phyloP scores from a whole-genome alignment of 1,140 invertebrate species.

The Pseudachorutes palmiensis region DNA sequence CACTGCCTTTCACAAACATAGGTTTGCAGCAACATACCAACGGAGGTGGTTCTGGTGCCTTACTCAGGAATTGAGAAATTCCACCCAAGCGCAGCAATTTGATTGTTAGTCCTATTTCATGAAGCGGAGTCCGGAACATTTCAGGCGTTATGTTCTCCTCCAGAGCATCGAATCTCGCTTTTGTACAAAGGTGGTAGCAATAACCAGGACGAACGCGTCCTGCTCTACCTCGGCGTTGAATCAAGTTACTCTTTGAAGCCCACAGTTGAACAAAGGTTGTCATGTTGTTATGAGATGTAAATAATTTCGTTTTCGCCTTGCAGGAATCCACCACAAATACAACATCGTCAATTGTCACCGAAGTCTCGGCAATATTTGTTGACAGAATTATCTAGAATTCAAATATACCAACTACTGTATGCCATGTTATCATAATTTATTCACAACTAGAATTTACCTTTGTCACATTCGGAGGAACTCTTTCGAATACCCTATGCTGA shows the following conservation, averaged over 20 bases:
- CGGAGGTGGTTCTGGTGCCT: conserved; percentile 87
- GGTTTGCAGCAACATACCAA: conserved; percentile 50
- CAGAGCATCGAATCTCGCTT: conserved; percentile 58
- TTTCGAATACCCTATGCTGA: conserved; percentile 76
- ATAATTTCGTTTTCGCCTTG: conserved; percentile 91
- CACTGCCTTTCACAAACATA: conserved; percentile 40
- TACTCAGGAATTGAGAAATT: conserved; percentile 85
- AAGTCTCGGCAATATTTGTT: conserved; percentile 88
- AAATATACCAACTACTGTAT: not conserved
- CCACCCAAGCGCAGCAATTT: conserved; percentile 79
- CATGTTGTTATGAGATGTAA: conserved; percentile 92
- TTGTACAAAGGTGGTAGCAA: conserved; percentile 76
- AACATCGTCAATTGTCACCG: conserved; percentile 93
- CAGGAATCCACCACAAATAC: conserved; percentile 93
- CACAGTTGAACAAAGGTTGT: conserved; percentile 89
- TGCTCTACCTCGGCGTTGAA: conserved; percentile 82
- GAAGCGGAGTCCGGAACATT: conserved; percentile 90
- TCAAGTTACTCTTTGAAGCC: conserved; percentile 76
- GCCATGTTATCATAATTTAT: too few species aligned
- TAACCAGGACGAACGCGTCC: conserved; percentile 78
- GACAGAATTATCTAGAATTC: conserved; percentile 64
- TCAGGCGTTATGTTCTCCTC: conserved; percentile 90
- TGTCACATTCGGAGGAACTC: conserved; percentile 60
- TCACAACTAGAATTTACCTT: conserved; percentile 56
- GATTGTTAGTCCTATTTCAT: conserved; percentile 76